phyloP scores from a whole-genome alignment of 2,113 vertebrate genomes.

The Rhadina sibilatrix region DNA sequence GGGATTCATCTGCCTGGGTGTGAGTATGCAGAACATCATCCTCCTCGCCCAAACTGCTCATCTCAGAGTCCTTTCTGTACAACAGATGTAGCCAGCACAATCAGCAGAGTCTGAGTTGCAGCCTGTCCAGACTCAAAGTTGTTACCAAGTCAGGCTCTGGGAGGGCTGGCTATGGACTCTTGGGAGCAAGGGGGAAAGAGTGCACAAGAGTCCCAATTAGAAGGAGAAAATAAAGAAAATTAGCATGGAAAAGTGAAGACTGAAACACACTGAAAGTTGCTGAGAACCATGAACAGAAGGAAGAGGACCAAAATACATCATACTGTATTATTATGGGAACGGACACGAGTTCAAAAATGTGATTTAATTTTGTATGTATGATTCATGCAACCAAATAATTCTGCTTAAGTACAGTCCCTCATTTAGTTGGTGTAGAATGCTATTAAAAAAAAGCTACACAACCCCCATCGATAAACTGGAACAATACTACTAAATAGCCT shows the following conservation, averaged over 20 bases:
- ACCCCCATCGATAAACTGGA: background rate
- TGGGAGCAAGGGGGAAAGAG: background rate
- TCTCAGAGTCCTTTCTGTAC: background rate
- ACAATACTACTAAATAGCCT: background rate
- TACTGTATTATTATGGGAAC: background rate
- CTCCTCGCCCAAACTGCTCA: background rate
- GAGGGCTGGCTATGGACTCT: background rate
- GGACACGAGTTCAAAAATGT: background rate
- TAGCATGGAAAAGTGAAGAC: background rate
- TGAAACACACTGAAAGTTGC: background rate
- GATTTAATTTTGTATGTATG: conserved; percentile 12
- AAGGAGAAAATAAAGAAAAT: background rate
- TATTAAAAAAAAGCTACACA: background rate
- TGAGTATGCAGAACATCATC: background rate
- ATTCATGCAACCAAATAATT: conserved; percentile 31
- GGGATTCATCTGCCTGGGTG: background rate
- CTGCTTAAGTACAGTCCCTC: background rate
- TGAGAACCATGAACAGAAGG: background rate
- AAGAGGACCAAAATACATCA: background rate
- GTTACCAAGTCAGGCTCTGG: background rate
- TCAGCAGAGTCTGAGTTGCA: background rate
- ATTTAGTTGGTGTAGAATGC: background rate
- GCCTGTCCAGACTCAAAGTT: background rate
- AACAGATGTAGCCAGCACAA: background rate
- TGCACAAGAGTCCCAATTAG: background rate